Evolutionary conservation across 2,797 vertebrate species (phyloP).

Genomic region (Chrysocyon brachyurus): DNA sequence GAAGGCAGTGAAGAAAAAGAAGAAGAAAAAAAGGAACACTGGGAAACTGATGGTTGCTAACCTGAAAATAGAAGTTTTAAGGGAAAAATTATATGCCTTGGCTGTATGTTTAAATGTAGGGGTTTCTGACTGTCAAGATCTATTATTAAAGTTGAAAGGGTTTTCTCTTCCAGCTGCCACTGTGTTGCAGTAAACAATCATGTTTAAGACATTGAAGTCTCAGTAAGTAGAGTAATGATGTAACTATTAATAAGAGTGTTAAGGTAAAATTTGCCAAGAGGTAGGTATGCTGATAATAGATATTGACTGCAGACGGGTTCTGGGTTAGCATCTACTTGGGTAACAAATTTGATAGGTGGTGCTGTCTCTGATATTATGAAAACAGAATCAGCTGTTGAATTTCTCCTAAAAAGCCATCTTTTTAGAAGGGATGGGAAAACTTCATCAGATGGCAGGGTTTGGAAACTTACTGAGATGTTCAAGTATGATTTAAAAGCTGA

Average conservation of each 20-base stretch:
- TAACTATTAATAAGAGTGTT: not conserved
- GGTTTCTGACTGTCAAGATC: slow-evolving; percentile 8
- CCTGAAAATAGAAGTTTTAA: slow-evolving; percentile 47
- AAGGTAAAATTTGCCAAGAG: not conserved
- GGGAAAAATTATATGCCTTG: slow-evolving; percentile 15
- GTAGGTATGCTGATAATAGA: not conserved
- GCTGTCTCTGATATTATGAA: not conserved
- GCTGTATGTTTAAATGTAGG: not conserved
- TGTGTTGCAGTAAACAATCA: slow-evolving; percentile 29
- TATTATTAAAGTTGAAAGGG: slow-evolving; percentile 40
- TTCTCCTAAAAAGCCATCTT: not conserved
- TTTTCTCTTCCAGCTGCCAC: slow-evolving; percentile 29
- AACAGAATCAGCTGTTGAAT: not conserved
- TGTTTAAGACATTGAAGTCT: not conserved
- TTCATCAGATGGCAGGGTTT: not conserved
- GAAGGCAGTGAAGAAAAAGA: not conserved
- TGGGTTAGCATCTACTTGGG: not conserved
- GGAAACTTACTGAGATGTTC: not conserved
- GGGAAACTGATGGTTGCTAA: not conserved
- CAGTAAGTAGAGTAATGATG: not conserved
- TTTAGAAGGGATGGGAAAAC: not conserved
- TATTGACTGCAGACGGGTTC: not conserved
- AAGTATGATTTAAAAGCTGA: not conserved
- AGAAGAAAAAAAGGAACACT: not conserved
- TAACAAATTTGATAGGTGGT: not conserved